Evolutionary conservation across 2,113 vertebrate genomes (phyloP), one percentile per base, ranked within the genome.

Genomic region (Nibea albiflora): DNA sequence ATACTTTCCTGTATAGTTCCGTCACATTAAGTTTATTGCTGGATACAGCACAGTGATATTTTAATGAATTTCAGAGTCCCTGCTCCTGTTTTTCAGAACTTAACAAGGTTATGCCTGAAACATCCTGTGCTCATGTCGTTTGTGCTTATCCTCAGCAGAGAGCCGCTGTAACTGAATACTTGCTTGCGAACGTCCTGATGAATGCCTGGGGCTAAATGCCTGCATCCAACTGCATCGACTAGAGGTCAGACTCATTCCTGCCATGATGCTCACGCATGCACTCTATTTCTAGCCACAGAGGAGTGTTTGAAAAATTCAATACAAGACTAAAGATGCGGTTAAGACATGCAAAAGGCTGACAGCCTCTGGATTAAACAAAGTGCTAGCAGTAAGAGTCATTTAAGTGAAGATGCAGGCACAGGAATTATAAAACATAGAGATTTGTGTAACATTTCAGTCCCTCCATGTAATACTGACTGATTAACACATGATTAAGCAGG

Each of bases 101-200:
- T 62, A 70, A 74, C 75, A 73, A 70, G 58, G 54, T 86, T 70
- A 73, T 58, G 22, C 11, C 53, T 70, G 67, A 76, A 76, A 79
- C 17, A 7, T 54, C 35, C 46, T 71, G 62, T n/a, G 64, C 69
- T 83, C 47, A 8, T 60, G 62, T 63, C 56, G 12, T 73, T 20
- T 61, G 61, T 65, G 58, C 44, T 89, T 62, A 73, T 76, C 42
- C 58, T 87, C 65, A 70, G 78, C 44, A n/a, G 50, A 71, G 22
- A 58, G 47, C 42, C 72, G 76, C 78, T 64, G 35, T 47, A 83
- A 71, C 44, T 53, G 69, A 75, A 75, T 70, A 58, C 39, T 39
- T 73, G 52, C 46, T 72, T 9, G 9, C 56, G 52, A 17, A 75
- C 28, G 46, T 81, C 61, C 79, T 31, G 58, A 68, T 81, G 50